phyloP scores from a whole-genome alignment of 1,140 invertebrate species.

The Panagrolaimus sp. region DNA sequence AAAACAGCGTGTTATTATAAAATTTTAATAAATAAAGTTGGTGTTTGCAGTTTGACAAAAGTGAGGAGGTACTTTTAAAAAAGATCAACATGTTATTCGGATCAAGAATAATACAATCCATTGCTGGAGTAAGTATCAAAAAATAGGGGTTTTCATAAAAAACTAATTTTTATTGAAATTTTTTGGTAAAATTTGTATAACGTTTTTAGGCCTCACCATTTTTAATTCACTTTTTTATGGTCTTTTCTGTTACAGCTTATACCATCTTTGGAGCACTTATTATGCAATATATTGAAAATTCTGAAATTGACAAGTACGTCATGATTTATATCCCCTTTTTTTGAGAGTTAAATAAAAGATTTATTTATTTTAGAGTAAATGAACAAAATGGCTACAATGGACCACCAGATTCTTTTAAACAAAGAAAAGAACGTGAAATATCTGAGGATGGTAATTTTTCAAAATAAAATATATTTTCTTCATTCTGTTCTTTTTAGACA shows the following conservation, averaged over 20 bases:
- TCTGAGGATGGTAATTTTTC: not conserved
- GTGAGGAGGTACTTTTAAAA: too few species aligned
- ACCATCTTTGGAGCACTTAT: slow-evolving; percentile 39
- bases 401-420: not conserved
- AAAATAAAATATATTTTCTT: too few species aligned
- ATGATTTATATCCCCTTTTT: not conserved
- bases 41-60: too few species aligned
- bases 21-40: too few species aligned
- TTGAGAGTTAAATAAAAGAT: not conserved
- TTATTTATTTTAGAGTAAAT: slow-evolving; percentile 21
- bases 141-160: not conserved
- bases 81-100: slow-evolving; percentile 3
- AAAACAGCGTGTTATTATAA: too few species aligned
- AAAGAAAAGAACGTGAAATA: slow-evolving; percentile 2
- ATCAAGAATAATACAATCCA: not conserved
- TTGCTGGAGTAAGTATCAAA: slow-evolving; percentile 5
- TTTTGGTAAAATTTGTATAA: not conserved
- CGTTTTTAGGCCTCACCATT: slow-evolving; percentile 36
- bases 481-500: slow-evolving; percentile 2
- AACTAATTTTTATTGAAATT: not conserved
- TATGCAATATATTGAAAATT: slow-evolving; percentile 32
- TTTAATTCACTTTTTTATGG: slow-evolving; percentile 37
- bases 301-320: slow-evolving; percentile 29
- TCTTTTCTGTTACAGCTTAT: slow-evolving; percentile 30
- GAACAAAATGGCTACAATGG: slow-evolving; percentile 22